Evolutionary conservation across 1,140 invertebrate species (phyloP).

Genomic region (Aphis gossypii): DNA sequence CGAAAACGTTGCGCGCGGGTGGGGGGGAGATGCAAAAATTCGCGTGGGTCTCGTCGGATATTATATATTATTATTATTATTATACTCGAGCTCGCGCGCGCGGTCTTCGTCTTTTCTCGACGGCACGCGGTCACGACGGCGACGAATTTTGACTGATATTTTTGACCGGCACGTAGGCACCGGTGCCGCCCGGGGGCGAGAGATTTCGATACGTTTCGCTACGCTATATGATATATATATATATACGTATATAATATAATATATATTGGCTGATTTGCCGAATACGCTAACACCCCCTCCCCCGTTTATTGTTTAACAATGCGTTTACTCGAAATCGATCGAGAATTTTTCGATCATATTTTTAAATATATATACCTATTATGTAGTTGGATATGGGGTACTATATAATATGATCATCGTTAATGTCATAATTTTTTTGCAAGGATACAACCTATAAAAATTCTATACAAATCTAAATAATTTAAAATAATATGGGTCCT

Average conservation of each 20-base stretch:
- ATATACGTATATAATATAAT: too few species aligned
- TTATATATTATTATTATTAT: too few species aligned
- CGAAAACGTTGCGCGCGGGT: slow-evolving; percentile 21
- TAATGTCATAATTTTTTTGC: too few species aligned
- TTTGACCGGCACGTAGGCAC: background rate
- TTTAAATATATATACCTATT: too few species aligned
- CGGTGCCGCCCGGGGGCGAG: background rate
- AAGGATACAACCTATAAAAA: background rate
- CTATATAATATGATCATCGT: too few species aligned
- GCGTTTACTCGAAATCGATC: background rate
- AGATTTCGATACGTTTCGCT: background rate
- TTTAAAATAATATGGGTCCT: background rate
- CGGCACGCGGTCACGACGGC: background rate
- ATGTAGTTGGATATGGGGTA: too few species aligned
- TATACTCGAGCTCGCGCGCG: too few species aligned
- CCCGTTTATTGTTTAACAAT: background rate
- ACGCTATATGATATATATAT: background rate
- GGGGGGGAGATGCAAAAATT: slow-evolving; percentile 29
- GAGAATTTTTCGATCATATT: too few species aligned
- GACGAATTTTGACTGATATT: background rate
- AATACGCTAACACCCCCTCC: background rate
- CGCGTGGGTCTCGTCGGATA: slow-evolving; percentile 26
- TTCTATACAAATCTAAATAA: background rate
- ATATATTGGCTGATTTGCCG: background rate
- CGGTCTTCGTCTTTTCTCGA: background rate